Evolutionary conservation across 2,888 invertebrate species (phyloP).

Genomic region (Steromphala cineraria): DNA sequence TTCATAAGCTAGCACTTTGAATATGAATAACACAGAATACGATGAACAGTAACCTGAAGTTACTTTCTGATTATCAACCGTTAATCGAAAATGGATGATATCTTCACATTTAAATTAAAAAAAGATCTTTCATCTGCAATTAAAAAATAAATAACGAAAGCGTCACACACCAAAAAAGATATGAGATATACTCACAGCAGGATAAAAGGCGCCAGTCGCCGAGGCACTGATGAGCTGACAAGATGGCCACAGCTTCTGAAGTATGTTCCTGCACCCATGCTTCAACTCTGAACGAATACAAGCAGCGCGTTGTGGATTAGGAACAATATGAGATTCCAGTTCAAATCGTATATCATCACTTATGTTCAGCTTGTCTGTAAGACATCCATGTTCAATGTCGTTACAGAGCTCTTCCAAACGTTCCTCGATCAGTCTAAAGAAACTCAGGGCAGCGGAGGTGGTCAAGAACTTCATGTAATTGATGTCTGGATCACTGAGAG

Average conservation of each 20-base stretch:
- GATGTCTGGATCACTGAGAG: conserved; percentile 34
- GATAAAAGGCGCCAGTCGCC: conserved; percentile 37
- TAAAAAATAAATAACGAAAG: no score
- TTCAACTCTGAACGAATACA: conserved; percentile 34
- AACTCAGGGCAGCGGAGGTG: conserved; percentile 30
- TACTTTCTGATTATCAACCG: no score
- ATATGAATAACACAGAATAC: no score
- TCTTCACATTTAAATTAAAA: no score
- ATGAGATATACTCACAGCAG: conserved; percentile 28
- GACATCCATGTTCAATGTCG: conserved; percentile 38
- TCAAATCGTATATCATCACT: not conserved
- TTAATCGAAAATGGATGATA: no score
- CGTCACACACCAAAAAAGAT: not conserved
- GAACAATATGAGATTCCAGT: conserved; percentile 14
- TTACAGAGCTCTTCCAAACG: conserved; percentile 37
- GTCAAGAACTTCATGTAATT: conserved; percentile 38
- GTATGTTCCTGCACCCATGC: conserved; percentile 35
- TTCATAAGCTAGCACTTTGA: no score
- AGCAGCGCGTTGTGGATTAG: conserved; percentile 26
- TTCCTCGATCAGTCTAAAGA: conserved; percentile 38
- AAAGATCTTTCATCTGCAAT: no score
- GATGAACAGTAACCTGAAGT: no score
- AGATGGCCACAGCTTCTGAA: conserved; percentile 39
- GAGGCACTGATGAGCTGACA: conserved; percentile 37
- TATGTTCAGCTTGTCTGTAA: conserved; percentile 22